Evolutionary conservation across 1,140 invertebrate species (phyloP), one percentile per base, ranked within the genome.

Genomic region (Plodia interpunctella): DNA sequence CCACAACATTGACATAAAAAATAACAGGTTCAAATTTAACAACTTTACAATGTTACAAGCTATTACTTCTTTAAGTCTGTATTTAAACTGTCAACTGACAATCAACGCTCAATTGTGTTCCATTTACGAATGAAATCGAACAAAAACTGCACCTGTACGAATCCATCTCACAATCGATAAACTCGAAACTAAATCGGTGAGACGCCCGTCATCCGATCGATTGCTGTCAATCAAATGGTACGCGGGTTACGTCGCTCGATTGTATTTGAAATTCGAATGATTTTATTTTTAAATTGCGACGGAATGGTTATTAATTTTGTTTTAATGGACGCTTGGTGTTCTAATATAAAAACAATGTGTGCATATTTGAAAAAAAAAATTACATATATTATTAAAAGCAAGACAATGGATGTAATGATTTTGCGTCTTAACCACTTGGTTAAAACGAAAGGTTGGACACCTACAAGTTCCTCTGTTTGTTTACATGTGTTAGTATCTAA

Each of bases 181-280:
- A 32, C 30, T 32, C 30, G 11, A 32, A 44, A 44, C 38, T 44
- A 17, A 44, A 44, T 44, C 38, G 38, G 38, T 44, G 38, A 44
- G 38, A 15, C 38, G 38, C 5, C 38, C 13, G 32, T 35, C 32
- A 35, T 5, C 32, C 32, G 32, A 35, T 35, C 32, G 8, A 35
- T 35, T 25, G 21, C 32, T 35, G 32, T 35, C 32, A 35, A 35
- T 35, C 32, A 35, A 35, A 25, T 25, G 21, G 2, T 25, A 35
- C 32, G 32, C 13, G 32, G 32, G 13, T 11, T 35, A 35, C 32
- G 32, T 35, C 32, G 32, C 9, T 11, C 32, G 32, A 35, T 35
- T 35, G 32, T 35, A 13, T 35, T 35, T 35, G 32, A 35, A 35
- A 35, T 35, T 35, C 32, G 2, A 35, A 35, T 35, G 9, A 10